Base-by-base conservation (phyloP, 2,888 invertebrate genomes). In the Balanococcus diminutus region DNA sequence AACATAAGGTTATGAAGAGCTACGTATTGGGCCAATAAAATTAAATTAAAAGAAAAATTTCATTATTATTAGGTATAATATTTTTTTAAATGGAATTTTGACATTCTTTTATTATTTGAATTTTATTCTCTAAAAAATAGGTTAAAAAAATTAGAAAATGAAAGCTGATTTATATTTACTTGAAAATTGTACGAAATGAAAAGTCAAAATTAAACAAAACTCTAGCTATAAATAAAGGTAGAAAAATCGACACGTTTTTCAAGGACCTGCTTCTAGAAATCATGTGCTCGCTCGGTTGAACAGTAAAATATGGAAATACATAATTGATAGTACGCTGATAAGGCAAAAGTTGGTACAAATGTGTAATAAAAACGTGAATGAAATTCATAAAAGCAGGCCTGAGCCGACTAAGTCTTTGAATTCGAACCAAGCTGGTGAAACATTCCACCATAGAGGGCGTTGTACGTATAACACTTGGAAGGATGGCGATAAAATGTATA, bases 241-340 rank as follows among this genome's bases (percentile, higher is more conserved):
- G 28, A 16, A 67, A 67, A 67, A 67, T 67, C 67, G 67, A 67
- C 67, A 67, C 25, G 28, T 28, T 67, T 56, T 56, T 56, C 56
- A 19, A 56, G 22, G 22, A 56, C 22, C 22, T 4, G 8, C 56
- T 2, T 1, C 2, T 16, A 22, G 22, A 56, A 56, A 11, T 19
- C 19, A 19, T 11, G 42, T 19, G 56, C 56, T 6, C 56, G 56
- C 22, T 56, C 22, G 56, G 56, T 22, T 56, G 22, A 22, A 22
- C 56, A 56, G 22, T 56, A 56, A 67, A 67, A 67, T 28, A 67
- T 67, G 67, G 28, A 25, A 67, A 67, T 28, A 67, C 28, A 67
- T 67, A 67, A 67, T 25, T 67, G 67, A 67, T 67, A 67, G 5
- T 25, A 28, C 67, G 56, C 19, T 28, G 67, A 67, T 67, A 67